Percentiles rank a stretch among this genome's conserved stretches.
Evolutionary conservation across 2,113 vertebrate species (phyloP).

Genomic region (Struthidea cinerea): DNA sequence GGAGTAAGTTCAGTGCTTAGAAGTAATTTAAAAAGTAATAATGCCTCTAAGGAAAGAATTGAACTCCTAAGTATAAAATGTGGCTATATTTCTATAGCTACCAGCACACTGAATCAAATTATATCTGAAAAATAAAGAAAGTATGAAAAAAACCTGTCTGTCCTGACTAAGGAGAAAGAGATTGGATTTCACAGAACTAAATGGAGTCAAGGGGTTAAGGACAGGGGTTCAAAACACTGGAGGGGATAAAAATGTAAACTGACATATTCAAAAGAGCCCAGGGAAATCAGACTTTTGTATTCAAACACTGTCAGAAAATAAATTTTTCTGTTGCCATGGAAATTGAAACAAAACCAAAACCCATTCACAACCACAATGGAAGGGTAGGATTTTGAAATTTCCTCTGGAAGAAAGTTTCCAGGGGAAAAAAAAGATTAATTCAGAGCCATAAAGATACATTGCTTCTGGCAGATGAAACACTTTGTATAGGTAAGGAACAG

Average conservation of each 20-base stretch:
- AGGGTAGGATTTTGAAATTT: slow-evolving; percentile 32
- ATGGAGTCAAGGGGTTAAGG: background rate
- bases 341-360: slow-evolving; percentile 20
- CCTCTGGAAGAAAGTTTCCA: background rate
- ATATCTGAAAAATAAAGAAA: background rate
- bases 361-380: background rate
- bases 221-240: background rate
- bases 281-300: background rate
- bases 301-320: background rate
- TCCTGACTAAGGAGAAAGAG: background rate
- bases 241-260: background rate
- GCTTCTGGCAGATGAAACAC: background rate
- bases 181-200: background rate
- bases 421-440: background rate
- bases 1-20: background rate
- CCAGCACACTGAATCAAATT: background rate
- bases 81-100: background rate
- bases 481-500: background rate
- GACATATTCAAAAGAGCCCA: background rate
- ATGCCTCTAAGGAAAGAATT: background rate
- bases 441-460: background rate
- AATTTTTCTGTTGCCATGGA: background rate
- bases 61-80: background rate
- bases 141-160: background rate
- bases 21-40: background rate